Evolutionary conservation across 1,140 invertebrate species (phyloP).

Genomic region (Trachelipus rathkii): DNA sequence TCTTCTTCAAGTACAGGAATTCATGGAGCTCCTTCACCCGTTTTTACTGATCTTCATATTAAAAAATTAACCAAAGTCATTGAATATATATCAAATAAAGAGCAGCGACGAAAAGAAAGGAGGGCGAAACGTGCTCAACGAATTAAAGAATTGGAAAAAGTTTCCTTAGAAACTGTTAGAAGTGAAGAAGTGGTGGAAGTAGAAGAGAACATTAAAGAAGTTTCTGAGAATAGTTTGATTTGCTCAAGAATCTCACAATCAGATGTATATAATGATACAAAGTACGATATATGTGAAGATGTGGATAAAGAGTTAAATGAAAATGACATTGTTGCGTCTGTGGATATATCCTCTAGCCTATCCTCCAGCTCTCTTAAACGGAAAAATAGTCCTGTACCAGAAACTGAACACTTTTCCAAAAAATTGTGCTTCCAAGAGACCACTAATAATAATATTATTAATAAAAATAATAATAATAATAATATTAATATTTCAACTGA

Average conservation of each 20-base stretch:
- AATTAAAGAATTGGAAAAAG: background rate
- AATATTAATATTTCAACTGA: too few relatives aligned
- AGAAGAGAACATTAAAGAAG: too few relatives aligned
- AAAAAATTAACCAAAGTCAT: slow-evolving; percentile 33
- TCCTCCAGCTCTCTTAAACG: background rate
- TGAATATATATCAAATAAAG: slow-evolving; percentile 29
- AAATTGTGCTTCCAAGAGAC: background rate
- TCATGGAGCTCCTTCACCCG: slow-evolving; percentile 25
- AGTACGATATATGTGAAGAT: too few relatives aligned
- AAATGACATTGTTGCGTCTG: too few relatives aligned
- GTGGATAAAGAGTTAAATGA: too few relatives aligned
- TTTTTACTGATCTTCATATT: slow-evolving; percentile 30
- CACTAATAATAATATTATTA: background rate
- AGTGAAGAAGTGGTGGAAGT: too few relatives aligned
- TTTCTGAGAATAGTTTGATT: too few relatives aligned
- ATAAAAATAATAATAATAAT: too few relatives aligned
- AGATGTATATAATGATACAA: too few relatives aligned
- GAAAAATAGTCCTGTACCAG: background rate
- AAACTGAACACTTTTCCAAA: background rate
- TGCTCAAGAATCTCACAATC: too few relatives aligned
- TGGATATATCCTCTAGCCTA: too few relatives aligned
- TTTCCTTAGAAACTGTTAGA: background rate
- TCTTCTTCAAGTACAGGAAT: slow-evolving; percentile 19
- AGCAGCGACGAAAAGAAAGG: slow-evolving; percentile 32
- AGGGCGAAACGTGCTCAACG: slow-evolving; percentile 25